Conservation (phyloP, 2,113 vertebrate genomes). For the Tupaia tana region DNA sequence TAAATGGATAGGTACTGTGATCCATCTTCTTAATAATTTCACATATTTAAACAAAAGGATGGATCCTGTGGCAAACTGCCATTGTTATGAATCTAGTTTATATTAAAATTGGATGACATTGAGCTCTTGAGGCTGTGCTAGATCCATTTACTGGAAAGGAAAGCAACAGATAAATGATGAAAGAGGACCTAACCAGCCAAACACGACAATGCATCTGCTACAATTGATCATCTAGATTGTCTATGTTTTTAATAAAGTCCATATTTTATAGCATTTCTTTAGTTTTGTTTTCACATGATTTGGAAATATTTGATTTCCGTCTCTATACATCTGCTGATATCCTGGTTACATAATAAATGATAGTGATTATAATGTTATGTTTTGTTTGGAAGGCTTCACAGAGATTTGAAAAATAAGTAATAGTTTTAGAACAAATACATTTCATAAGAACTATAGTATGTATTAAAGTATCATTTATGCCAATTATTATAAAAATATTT, state of each 20-base stretch:
- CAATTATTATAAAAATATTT: not conserved
- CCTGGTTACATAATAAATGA: not conserved
- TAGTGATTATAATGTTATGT: not conserved
- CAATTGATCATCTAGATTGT: not conserved
- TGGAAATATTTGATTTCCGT: conserved; percentile 5
- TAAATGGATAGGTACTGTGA: not conserved
- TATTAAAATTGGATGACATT: not conserved
- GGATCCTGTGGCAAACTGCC: not conserved
- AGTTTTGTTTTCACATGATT: conserved; percentile 10
- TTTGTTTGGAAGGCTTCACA: not conserved
- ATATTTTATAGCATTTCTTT: not conserved
- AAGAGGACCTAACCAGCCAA: not conserved
- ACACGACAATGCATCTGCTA: not conserved
- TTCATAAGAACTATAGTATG: not conserved
- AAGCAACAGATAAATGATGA: not conserved
- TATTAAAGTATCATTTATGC: not conserved
- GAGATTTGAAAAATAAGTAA: not conserved
- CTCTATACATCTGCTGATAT: not conserved
- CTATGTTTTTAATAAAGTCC: conserved; percentile 27
- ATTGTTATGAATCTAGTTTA: not conserved
- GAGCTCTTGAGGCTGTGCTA: not conserved
- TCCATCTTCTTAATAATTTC: conserved; percentile 3
- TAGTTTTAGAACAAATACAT: not conserved
- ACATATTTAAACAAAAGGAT: not conserved
- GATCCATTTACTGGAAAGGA: not conserved